Evolutionary conservation across 2,113 vertebrate genomes (phyloP), one percentile per base, ranked within the genome.

Genomic region (Lasiurus cinereus): DNA sequence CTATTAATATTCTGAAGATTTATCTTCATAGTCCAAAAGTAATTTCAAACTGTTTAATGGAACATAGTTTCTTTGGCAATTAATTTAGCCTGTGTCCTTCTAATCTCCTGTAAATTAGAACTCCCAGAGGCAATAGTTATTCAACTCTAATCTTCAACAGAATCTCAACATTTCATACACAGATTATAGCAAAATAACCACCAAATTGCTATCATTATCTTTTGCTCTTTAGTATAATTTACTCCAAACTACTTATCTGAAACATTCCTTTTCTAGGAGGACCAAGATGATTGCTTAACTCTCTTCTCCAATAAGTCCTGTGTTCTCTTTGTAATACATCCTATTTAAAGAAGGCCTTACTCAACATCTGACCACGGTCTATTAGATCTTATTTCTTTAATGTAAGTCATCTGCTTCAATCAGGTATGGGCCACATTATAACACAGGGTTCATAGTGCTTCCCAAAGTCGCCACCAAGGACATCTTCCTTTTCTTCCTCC

Each of bases 21-120:
- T 80, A 88, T 54, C 48, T 69, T 83, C 72, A 74, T 6, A 77
- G 24, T 50, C 39, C 52, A 56, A 92, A 90, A 77, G 48, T 16
- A 93, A 73, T 36, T 86, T 91, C 6, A 73, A 77, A 87, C 78
- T 83, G 89, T 83, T 90, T 84, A 87, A 90, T 48, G 46, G 19
- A 77, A 84, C 2, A 67, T 15, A 56, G n/a, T 16, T 77, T 93
- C 24, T 92, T 79, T 62, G 48, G n/a, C 39, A 77, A 92, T 85
- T 87, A 89, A 87, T 83, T 77, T 88, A 91, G 29, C 48, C 78
- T 72, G 11, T 79, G 24, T 83, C 43, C 15, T 24, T 95, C 39
- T 90, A 91, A 86, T 79, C n/a, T 66, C 10, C 19, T 74, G 8
- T 64, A 96, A 93, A 94, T 93, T 86, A 95, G 24, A 93, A 70